These are phyloP conservation scores for Oophaga pumilio DNA, from an alignment of 2,113 vertebrate species.

Conservation along the genomic window DNA sequence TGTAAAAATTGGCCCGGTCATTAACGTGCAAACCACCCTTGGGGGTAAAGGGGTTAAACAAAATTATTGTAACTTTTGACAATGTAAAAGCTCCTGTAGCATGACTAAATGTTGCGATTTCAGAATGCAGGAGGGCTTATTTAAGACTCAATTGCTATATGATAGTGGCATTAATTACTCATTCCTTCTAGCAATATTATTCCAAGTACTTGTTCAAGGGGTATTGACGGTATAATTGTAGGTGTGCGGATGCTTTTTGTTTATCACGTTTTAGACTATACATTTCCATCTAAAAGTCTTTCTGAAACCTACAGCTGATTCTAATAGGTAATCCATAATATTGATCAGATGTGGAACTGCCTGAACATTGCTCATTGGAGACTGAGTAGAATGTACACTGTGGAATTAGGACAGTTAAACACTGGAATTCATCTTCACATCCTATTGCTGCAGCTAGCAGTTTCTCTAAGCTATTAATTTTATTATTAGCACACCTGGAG, in stretches of 20 bases:
- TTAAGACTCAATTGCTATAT: constrained; percentile 20
- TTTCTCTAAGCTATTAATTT: constrained; percentile 86
- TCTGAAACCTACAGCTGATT: constrained; percentile 69
- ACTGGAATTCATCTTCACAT: constrained; percentile 75
- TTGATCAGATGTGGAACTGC: constrained; percentile 72
- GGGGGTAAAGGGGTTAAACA: no score
- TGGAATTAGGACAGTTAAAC: constrained; percentile 81
- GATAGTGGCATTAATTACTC: constrained; percentile 33
- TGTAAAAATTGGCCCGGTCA: no score
- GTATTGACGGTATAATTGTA: constrained; percentile 45
- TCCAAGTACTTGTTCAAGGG: constrained; percentile 34
- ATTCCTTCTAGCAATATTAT: constrained; percentile 34
- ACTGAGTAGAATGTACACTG: constrained; percentile 68
- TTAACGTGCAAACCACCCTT: no score
- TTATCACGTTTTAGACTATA: constrained; percentile 63
- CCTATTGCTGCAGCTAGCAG: constrained; percentile 77
- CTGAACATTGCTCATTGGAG: constrained; percentile 66
- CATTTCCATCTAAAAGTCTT: constrained; percentile 74
- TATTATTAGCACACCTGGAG: constrained; percentile 85
- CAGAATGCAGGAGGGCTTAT: not conserved
- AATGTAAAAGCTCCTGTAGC: not conserved
- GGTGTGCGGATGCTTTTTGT: constrained; percentile 18
- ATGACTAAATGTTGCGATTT: not conserved
- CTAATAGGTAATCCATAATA: constrained; percentile 80
- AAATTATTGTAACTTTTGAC: not conserved